A percentile compares a stretch with the other conserved stretches of the same genome.
These are phyloP conservation scores for Eupithecia centaureata DNA, from an alignment of 2,888 invertebrate species.

Conservation along the genomic window DNA sequence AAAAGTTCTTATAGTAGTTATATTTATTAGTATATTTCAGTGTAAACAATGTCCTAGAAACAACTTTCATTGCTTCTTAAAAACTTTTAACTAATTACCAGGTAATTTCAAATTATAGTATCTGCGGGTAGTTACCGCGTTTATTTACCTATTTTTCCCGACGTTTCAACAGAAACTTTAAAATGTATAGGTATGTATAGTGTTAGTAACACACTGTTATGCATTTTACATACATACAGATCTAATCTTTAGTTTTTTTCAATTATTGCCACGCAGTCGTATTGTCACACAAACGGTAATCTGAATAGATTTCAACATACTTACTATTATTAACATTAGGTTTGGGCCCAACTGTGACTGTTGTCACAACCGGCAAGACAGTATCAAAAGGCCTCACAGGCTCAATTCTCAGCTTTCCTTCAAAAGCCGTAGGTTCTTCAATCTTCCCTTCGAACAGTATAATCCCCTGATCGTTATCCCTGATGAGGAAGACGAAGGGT, in stretches of 20 bases:
- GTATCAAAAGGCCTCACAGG: not conserved
- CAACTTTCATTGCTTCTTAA: too few relatives aligned
- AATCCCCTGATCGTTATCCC: slow-evolving; percentile 79
- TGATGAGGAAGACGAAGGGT: slow-evolving; percentile 87
- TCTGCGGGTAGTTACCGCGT: too few relatives aligned
- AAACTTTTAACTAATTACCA: too few relatives aligned
- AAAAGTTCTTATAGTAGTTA: too few relatives aligned
- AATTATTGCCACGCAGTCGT: not conserved
- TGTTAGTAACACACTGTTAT: too few relatives aligned
- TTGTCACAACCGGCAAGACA: slow-evolving; percentile 7
- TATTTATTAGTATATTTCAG: too few relatives aligned
- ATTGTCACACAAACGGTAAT: not conserved
- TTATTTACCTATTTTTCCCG: too few relatives aligned
- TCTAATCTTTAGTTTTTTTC: too few relatives aligned
- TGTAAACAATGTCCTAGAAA: too few relatives aligned
- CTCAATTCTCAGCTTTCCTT: slow-evolving; percentile 29
- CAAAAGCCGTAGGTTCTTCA: slow-evolving; percentile 70
- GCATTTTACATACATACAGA: not conserved
- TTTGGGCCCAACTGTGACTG: slow-evolving; percentile 4
- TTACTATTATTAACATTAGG: slow-evolving; percentile 1
- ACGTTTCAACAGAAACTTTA: too few relatives aligned
- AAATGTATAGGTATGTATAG: too few relatives aligned
- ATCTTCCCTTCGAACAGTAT: slow-evolving; percentile 87
- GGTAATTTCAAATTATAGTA: too few relatives aligned
- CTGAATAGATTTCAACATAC: not conserved